phyloP scores from a whole-genome alignment of 1,140 invertebrate genomes.

The Popillia japonica region DNA sequence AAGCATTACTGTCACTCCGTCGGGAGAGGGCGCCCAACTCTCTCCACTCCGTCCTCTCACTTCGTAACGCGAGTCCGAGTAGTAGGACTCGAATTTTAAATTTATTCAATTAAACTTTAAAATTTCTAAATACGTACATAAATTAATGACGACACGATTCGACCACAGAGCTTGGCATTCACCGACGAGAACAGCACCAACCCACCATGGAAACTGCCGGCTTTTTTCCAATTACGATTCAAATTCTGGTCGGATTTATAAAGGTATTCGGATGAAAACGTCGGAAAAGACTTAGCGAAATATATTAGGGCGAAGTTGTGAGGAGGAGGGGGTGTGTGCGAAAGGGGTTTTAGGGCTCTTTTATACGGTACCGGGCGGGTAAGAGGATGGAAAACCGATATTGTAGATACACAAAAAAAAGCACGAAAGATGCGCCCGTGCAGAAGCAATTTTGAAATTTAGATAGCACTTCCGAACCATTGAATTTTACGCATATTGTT shows the following conservation, averaged over 20 bases:
- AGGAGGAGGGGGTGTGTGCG: neutral
- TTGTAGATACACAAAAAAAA: neutral
- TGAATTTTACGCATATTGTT: conserved; percentile 7
- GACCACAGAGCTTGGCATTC: neutral
- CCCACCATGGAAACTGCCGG: neutral
- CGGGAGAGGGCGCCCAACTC: neutral
- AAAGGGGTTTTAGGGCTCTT: neutral
- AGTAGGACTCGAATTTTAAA: conserved; percentile 2
- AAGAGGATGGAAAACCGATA: neutral
- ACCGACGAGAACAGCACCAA: neutral
- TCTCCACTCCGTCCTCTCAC: neutral
- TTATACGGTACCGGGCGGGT: neutral
- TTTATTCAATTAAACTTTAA: conserved; percentile 35
- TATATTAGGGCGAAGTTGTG: conserved; percentile 23
- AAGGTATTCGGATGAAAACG: conserved; percentile 16
- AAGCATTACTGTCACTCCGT: neutral
- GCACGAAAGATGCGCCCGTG: neutral
- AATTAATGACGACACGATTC: conserved; percentile 10
- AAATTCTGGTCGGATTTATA: conserved; percentile 11
- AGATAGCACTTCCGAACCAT: conserved; percentile 23
- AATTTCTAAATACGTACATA: conserved; percentile 26
- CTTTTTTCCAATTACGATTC: conserved; percentile 33
- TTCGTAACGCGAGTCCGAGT: conserved; percentile 4
- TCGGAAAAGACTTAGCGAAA: conserved; percentile 29
- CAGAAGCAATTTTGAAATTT: conserved; percentile 31